Percentiles rank a stretch among this genome's conserved stretches.
These are phyloP conservation scores for Xiphorhynchus erythropygius DNA, from an alignment of 2,797 vertebrate genomes.

Conservation along the genomic window DNA sequence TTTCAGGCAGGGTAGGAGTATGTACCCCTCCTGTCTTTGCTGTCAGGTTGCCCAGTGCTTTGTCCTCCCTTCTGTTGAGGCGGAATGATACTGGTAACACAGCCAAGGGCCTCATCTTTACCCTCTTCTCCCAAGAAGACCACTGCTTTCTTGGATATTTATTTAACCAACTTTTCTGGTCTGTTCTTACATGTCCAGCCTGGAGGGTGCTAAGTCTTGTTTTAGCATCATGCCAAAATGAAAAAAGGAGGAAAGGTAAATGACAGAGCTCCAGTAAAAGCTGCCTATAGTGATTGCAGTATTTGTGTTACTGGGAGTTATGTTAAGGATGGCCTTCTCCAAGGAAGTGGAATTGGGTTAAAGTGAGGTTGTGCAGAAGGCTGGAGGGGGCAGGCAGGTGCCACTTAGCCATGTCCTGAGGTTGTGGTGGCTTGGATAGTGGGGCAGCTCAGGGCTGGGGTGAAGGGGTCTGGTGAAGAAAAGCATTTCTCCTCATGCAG, in stretches of 20 bases:
- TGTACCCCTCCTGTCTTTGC: not conserved
- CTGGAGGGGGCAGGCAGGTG: not conserved
- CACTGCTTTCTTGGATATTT: not conserved
- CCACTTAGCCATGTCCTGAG: not conserved
- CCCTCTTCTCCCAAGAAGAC: not conserved
- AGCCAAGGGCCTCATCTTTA: not conserved
- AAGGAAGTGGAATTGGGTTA: not conserved
- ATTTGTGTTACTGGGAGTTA: not conserved
- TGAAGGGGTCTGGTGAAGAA: not conserved
- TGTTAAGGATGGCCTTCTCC: not conserved
- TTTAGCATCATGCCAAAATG: not conserved
- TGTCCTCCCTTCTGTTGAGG: not conserved
- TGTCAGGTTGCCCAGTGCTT: not conserved
- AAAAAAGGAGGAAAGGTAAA: not conserved
- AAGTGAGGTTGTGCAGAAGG: not conserved
- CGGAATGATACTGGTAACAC: not conserved
- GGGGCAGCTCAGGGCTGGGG: accelerated
- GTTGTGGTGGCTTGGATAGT: accelerated
- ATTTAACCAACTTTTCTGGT: not conserved
- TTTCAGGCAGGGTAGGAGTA: not conserved
- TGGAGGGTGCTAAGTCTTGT: accelerated
- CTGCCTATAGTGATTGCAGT: not conserved
- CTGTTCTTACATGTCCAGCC: accelerated
- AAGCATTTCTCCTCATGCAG: not conserved
- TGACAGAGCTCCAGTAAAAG: not conserved